Base-by-base conservation (phyloP, 2,113 vertebrate species). In the Prionailurus viverrinus region DNA sequence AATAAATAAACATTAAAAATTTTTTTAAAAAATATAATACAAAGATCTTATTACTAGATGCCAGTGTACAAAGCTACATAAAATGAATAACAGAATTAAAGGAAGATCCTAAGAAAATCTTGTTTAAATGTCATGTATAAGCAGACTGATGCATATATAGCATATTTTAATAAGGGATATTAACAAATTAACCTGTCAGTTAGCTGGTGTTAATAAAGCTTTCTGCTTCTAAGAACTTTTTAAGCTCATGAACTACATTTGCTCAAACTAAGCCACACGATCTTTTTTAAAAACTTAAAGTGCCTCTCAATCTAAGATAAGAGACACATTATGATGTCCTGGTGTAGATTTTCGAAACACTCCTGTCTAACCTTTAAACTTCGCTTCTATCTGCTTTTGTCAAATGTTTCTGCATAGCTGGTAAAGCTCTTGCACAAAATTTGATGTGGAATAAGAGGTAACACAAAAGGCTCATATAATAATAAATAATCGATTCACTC, bases 171-270 rank as follows among this genome's bases (percentile, higher is more conserved):
- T 80, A 73, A 84, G 33, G 0, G 1, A 71, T 93, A 78, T 83
- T 91, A 93, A 93, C 63, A 88, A 91, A 94, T 87, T 94, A 93
- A 53, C 78, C 76, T 91, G 69, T 88, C 87, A 76, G 18, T 53
- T 13, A 39, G 7, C 31, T 79, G 68, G 36, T 27, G 51, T 79
- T 96, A 88, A 83, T 53, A 45, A 88, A 94, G 81, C 48, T 87
- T 95, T 88, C 9, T 61, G 33, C 48, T 85, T 89, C 41, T 95
- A 87, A 84, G 53, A 96, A 94, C 12, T 31, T 55, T 68, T 84
- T 45, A 86, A 86, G 51, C 19, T 92, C 16, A 65, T 53, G 13
- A 97, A 78, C 61, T 85, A 1, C 76, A 68, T 89, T 92, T 94
- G 29, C 31, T 39, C 29, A 48, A 33, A 71, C 55, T 53, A 96